phyloP scores from a whole-genome alignment of 1,140 invertebrate genomes.

The Choristoneura fumiferana region DNA sequence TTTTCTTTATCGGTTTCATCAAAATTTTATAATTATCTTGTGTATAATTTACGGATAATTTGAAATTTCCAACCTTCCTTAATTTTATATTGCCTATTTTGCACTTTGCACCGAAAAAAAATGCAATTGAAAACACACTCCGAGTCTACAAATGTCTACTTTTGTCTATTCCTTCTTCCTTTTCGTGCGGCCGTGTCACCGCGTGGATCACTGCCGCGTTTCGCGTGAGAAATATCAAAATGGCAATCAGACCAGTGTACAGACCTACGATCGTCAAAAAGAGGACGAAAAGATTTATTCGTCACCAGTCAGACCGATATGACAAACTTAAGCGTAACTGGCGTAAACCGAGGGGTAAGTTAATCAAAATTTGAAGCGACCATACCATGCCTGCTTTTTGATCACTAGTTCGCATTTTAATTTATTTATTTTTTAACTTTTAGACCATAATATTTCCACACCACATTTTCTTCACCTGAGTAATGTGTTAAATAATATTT shows the following conservation, averaged over 20 bases:
- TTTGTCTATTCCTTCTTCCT: constrained; percentile 70
- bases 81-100: too few relatives aligned
- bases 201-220: constrained; percentile 70
- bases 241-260: constrained; percentile 92
- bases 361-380: neutral
- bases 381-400: neutral
- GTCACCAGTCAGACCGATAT: constrained; percentile 98
- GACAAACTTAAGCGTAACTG: constrained; percentile 90
- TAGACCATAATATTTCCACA: too few relatives aligned
- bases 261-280: constrained; percentile 96
- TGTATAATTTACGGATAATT: too few relatives aligned
- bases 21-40: too few relatives aligned
- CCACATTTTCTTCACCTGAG: too few relatives aligned
- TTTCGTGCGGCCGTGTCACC: constrained; percentile 75
- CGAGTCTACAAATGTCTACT: constrained; percentile 56
- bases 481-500: too few relatives aligned
- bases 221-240: constrained; percentile 75
- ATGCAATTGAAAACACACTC: constrained; percentile 41
- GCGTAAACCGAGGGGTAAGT: constrained; percentile 81
- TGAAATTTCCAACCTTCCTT: too few relatives aligned
- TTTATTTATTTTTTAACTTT: too few relatives aligned
- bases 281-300: constrained; percentile 96
- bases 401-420: too few relatives aligned
- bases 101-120: neutral
- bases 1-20: too few relatives aligned